Conservation (phyloP, 2,888 invertebrate species). For the Salticus scenicus region DNA sequence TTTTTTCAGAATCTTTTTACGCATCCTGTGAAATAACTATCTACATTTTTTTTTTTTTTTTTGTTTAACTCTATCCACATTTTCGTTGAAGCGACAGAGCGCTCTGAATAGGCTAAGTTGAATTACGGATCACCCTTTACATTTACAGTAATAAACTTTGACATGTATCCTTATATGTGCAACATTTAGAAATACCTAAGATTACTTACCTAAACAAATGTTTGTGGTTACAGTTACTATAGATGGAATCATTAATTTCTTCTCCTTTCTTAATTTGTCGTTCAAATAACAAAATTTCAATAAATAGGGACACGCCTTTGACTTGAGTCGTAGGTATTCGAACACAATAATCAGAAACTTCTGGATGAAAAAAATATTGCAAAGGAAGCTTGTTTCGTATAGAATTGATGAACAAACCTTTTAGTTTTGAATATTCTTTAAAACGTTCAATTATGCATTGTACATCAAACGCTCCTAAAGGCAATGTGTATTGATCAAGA, state of each 20-base stretch:
- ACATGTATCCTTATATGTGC: too few relatives aligned
- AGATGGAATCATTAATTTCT: constrained; percentile 35
- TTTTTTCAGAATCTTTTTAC: too few relatives aligned
- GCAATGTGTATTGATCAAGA: constrained; percentile 44
- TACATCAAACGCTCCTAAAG: constrained; percentile 45
- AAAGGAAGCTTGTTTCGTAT: constrained; percentile 36
- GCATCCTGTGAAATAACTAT: too few relatives aligned
- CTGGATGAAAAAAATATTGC: constrained; percentile 42
- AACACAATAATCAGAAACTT: constrained; percentile 30
- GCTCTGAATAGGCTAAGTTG: too few relatives aligned
- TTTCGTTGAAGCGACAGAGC: too few relatives aligned
- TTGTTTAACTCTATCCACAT: too few relatives aligned
- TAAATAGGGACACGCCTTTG: constrained; percentile 44
- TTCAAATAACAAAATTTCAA: constrained; percentile 43
- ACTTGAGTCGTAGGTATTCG: constrained; percentile 44
- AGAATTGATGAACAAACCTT: constrained; percentile 33
- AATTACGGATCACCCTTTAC: too few relatives aligned
- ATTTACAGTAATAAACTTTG: too few relatives aligned
- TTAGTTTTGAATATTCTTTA: constrained; percentile 43
- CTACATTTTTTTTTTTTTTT: too few relatives aligned
- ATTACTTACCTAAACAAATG: constrained; percentile 41
- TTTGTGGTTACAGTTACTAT: constrained; percentile 38
- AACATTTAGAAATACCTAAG: too few relatives aligned
- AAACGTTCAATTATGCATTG: constrained; percentile 44
- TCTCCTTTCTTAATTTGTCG: constrained; percentile 26